Evolutionary conservation across 2,113 vertebrate genomes (phyloP).

Genomic region (Corapipo altera): DNA sequence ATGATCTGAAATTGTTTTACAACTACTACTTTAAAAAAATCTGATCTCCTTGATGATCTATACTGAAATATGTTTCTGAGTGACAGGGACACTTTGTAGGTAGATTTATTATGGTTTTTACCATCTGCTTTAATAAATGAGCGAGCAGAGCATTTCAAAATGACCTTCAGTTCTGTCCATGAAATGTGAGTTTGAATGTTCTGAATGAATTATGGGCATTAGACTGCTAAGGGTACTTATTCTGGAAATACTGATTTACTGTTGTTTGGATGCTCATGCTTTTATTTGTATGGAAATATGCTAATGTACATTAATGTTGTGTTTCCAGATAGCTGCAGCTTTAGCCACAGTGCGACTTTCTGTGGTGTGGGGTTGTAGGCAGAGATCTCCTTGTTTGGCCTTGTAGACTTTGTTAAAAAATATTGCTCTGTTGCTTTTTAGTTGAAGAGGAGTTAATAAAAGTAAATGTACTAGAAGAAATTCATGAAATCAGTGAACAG

Average conservation of each 20-base stretch:
- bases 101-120: conserved; percentile 17
- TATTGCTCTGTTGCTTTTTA: not conserved
- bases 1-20: not conserved
- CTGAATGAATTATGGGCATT: not conserved
- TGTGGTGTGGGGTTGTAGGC: not conserved
- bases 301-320: not conserved
- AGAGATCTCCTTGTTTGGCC: not conserved
- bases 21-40: not conserved
- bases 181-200: not conserved
- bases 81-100: not conserved
- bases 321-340: not conserved
- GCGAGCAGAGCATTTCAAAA: not conserved
- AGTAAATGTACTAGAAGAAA: not conserved
- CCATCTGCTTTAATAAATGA: conserved; percentile 24
- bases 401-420: not conserved
- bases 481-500: not conserved
- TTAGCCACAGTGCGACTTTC: not conserved
- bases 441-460: conserved; percentile 16
- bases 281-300: not conserved
- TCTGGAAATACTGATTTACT: not conserved
- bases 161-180: not conserved
- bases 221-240: not conserved
- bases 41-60: not conserved
- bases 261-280: not conserved
- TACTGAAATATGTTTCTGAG: not conserved